A percentile compares a stretch with the other conserved stretches of the same genome.
phyloP scores from a whole-genome alignment of 2,888 invertebrate genomes.

The Dorcus hopei region DNA sequence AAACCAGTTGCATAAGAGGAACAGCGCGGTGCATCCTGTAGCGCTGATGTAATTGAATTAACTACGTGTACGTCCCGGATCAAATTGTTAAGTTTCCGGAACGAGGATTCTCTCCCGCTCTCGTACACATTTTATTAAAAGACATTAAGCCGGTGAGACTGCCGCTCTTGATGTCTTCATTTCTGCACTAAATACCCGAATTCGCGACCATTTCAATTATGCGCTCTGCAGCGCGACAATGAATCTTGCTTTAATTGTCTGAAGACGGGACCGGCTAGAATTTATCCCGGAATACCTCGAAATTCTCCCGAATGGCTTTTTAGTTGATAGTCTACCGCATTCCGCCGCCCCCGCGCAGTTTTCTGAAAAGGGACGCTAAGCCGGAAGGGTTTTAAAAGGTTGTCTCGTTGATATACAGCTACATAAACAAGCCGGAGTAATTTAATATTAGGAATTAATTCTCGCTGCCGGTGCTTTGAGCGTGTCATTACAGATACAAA shows the following conservation, averaged over 20 bases:
- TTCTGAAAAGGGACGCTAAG: conserved; percentile 3
- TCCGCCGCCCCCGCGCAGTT: neutral
- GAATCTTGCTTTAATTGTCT: conserved; percentile 39
- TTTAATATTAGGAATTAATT: conserved; percentile 9
- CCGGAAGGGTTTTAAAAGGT: conserved; percentile 3
- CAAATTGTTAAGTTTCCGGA: conserved; percentile 5
- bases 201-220: conserved; percentile 37
- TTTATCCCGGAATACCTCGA: conserved; percentile 12
- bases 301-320: conserved; percentile 1
- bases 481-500: conserved; percentile 3
- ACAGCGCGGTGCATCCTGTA: too few species aligned
- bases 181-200: conserved; percentile 24
- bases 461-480: conserved; percentile 6
- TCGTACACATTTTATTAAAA: conserved; percentile 13
- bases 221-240: conserved; percentile 34
- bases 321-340: neutral
- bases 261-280: conserved; percentile 26
- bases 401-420: conserved; percentile 2
- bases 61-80: neutral
- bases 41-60: conserved; percentile 7
- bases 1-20: too few species aligned
- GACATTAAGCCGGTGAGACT: conserved; percentile 8
- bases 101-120: neutral
- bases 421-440: neutral
- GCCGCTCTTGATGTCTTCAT: conserved; percentile 26